Percentiles rank a stretch among this genome's conserved stretches.
phyloP scores from a whole-genome alignment of 2,797 vertebrate genomes.

The Xenops minutus region DNA sequence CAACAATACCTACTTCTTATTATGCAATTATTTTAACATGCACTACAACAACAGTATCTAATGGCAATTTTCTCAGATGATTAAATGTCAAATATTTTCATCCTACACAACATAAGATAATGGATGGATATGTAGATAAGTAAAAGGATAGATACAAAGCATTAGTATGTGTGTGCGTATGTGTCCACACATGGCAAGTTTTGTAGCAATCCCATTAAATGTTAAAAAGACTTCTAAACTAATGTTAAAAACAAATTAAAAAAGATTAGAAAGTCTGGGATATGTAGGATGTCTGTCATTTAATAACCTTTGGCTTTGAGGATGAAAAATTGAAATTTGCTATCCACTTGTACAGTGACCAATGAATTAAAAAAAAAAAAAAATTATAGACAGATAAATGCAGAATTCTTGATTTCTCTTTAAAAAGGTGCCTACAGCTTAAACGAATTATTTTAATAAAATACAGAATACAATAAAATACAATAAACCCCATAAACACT shows the following conservation, averaged over 20 bases:
- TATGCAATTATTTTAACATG: neutral
- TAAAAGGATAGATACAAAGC: neutral
- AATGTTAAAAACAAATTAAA: neutral
- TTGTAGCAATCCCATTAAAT: neutral
- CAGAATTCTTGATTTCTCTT: constrained; percentile 19
- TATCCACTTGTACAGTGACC: constrained; percentile 1
- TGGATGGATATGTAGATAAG: neutral
- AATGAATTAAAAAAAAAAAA: constrained; percentile 47
- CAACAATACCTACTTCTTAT: neutral
- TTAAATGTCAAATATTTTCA: neutral
- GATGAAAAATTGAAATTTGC: constrained; percentile 45
- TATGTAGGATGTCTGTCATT: neutral
- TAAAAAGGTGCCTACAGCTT: neutral
- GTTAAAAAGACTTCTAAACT: neutral
- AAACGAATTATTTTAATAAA: constrained; percentile 42
- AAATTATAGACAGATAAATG: constrained; percentile 9
- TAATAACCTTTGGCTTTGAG: constrained; percentile 14
- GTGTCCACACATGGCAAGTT: neutral
- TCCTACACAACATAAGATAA: neutral
- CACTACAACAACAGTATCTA: neutral
- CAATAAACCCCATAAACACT: neutral
- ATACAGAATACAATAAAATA: neutral
- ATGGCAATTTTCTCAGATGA: neutral
- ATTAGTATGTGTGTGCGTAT: neutral
- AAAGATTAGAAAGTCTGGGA: neutral